Conservation (phyloP, 2,797 vertebrate species). For the Gastrophryne carolinensis region DNA sequence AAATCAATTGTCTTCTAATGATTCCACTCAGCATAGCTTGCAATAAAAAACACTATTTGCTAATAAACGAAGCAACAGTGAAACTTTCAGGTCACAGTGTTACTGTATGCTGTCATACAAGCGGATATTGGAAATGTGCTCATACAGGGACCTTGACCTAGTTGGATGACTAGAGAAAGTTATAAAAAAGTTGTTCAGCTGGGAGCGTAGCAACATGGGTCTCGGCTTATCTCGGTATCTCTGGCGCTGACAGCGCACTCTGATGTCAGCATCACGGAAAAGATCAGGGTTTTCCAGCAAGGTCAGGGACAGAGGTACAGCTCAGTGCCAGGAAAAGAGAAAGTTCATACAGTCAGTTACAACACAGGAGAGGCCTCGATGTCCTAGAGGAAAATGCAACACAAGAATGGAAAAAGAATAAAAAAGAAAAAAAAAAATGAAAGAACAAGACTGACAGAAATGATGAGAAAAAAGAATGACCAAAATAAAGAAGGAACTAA, state of each 20-base stretch:
- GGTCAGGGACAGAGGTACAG: neutral
- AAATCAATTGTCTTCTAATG: too few relatives aligned
- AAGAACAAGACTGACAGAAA: too few relatives aligned
- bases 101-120: too few relatives aligned
- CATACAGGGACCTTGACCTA: neutral
- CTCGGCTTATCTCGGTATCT: slow-evolving; percentile 15
- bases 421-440: too few relatives aligned
- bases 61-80: too few relatives aligned
- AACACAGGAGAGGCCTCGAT: neutral
- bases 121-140: too few relatives aligned
- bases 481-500: too few relatives aligned
- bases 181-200: neutral
- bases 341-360: neutral
- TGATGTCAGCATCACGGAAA: slow-evolving; percentile 28
- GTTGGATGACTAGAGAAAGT: neutral
- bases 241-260: slow-evolving; percentile 3
- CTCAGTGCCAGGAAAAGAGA: neutral
- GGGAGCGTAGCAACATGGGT: neutral
- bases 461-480: too few relatives aligned
- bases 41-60: too few relatives aligned
- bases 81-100: too few relatives aligned
- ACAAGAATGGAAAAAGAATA: too few relatives aligned
- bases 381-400: neutral
- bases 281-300: slow-evolving; percentile 13
- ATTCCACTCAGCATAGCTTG: too few relatives aligned